A percentile compares a stretch with the other conserved stretches of the same genome.
Evolutionary conservation across 2,797 vertebrate species (phyloP).

Genomic region (Salarias fasciatus): DNA sequence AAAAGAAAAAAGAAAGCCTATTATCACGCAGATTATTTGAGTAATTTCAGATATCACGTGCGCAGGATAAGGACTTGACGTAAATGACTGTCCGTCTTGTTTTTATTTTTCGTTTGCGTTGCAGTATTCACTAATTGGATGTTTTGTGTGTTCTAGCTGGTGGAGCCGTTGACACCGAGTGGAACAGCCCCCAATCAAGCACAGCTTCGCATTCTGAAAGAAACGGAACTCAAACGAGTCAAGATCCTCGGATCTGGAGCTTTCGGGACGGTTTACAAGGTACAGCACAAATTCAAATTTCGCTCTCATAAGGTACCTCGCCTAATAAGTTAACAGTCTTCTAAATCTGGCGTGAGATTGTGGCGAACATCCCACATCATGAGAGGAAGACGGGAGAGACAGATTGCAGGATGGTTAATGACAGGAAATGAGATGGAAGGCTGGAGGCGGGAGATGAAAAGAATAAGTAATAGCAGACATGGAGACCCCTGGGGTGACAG

Average conservation of each 20-base stretch:
- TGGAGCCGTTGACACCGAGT: constrained; percentile 96
- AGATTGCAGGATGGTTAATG: constrained; percentile 57
- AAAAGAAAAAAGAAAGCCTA: too few species aligned
- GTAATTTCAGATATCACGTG: too few species aligned
- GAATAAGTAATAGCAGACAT: constrained; percentile 62
- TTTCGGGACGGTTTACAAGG: constrained; percentile 98
- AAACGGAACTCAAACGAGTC: constrained; percentile 95
- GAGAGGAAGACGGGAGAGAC: constrained; percentile 28
- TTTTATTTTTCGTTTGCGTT: background rate
- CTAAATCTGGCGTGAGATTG: constrained; percentile 7
- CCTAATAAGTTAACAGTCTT: background rate
- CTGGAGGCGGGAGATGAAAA: constrained; percentile 54
- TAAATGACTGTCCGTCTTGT: too few species aligned
- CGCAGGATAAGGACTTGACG: too few species aligned
- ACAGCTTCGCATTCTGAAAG: constrained; percentile 97
- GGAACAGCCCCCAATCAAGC: constrained; percentile 98
- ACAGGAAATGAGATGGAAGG: constrained; percentile 62
- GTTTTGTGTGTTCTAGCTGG: constrained; percentile 81
- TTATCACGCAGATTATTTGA: too few species aligned
- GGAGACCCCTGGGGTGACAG: constrained; percentile 50
- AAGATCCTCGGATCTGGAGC: constrained; percentile 97
- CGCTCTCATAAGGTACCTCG: background rate
- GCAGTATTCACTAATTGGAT: background rate
- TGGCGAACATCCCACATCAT: constrained; percentile 14
- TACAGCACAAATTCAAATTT: constrained; percentile 52